Evolutionary conservation across 2,797 vertebrate species (phyloP), one percentile per base, ranked within the genome.

Genomic region (Sebastes itinus): DNA sequence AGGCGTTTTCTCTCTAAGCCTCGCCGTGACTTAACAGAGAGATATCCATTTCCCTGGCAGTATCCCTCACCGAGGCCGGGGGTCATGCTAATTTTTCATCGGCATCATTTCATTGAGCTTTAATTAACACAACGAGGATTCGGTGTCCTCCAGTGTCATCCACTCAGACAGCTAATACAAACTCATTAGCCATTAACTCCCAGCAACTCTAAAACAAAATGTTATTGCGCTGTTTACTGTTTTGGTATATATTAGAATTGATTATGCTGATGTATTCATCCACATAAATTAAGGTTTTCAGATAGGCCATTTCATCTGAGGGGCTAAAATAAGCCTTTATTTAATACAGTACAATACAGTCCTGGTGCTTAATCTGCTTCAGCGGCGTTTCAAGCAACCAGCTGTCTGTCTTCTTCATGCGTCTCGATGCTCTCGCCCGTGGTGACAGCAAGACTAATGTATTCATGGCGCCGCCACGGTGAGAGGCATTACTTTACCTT

Each of bases 401-500:
- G 88, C 90, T 88, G 92, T 83, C 89, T 84, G 87, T 91, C 90
- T 86, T 88, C 87, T 77, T 79, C 74, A 28, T 20, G 77, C 68
- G 16, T 77, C 82, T 82, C 38, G 5, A 72, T 66, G 80, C 89
- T 75, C 42, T 80, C 80, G 91, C 86, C 89, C 58, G 78, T 88
- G 88, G 88, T 91, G 93, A 94, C 88, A 90, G 92, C 85, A 91
- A 88, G 89, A 93, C 88, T 95, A 94, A 95, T 94, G 93, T 92
- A 94, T 95, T 95, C 95, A 93, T 80, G 89, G 82, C 46, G 70
- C 89, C 38, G 77, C 91, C 91, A 88, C 79, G 70, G 91, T 89
- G 91, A 93, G 81, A 91, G 88, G 91, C 94, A 93, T 93, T 93
- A 86, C 94, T 95, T 95, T 95, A 95, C 95, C 94, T 95, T 92